phyloP scores from a whole-genome alignment of 2,797 vertebrate species.

The Tenualosa ilisha region DNA sequence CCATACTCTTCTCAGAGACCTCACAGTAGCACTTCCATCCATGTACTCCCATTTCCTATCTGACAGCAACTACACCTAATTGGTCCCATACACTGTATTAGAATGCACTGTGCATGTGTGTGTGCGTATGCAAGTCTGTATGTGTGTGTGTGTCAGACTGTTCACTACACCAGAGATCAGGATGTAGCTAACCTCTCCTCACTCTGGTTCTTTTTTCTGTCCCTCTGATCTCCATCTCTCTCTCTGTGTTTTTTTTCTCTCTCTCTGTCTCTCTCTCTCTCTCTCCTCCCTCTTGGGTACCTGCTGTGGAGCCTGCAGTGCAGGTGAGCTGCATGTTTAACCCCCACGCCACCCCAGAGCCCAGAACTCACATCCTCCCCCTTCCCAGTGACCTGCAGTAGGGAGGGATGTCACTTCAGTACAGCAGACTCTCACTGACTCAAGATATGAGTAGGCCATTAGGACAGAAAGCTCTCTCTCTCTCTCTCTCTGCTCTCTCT shows the following conservation, averaged over 20 bases:
- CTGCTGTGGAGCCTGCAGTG: neutral
- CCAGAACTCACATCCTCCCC: neutral
- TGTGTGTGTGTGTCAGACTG: neutral
- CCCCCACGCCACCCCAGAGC: neutral
- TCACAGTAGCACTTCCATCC: neutral
- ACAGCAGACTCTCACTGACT: neutral
- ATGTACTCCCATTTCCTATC: neutral
- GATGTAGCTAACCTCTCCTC: neutral
- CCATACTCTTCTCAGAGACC: neutral
- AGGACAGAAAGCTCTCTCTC: neutral
- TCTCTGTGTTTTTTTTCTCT: neutral
- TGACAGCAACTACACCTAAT: neutral
- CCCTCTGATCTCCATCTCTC: neutral
- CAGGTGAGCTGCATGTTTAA: neutral
- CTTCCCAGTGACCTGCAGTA: neutral
- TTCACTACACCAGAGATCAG: neutral
- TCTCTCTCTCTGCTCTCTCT: neutral
- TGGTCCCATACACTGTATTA: neutral
- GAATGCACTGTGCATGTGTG: neutral
- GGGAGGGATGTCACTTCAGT: neutral
- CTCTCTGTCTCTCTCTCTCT: neutral
- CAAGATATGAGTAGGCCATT: neutral
- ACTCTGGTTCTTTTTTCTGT: neutral
- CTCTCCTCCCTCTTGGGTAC: slow-evolving; percentile 19
- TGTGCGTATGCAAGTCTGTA: neutral